Base-by-base conservation (phyloP, 2,113 vertebrate genomes). In the Barbus barbus region DNA sequence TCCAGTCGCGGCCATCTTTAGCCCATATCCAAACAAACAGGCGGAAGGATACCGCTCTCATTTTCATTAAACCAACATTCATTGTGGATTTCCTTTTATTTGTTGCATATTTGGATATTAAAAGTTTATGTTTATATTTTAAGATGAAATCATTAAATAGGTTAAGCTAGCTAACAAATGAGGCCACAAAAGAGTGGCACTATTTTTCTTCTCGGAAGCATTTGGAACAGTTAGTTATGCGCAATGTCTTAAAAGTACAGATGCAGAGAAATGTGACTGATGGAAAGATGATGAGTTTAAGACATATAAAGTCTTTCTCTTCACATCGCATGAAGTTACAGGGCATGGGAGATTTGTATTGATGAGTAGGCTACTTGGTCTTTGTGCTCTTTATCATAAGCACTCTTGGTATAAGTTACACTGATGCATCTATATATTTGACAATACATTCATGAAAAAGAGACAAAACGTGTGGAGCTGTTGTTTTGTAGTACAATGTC, bases 121-220 rank as follows among this genome's bases (percentile, higher is more conserved):
- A 6, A 26, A 13, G 20, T 31, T 44, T 16, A 26, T 46, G 2
- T 11, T 36, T 76, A 18, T 14, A 9, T 58, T 41, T 3, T 3
- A 65, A 38, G 22, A 24, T 38, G 4, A 9, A 5, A 28, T 4
- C 4, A 28, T 7, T 16, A 4, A 22, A 22, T 9, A 63, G 13
- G 5, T 44, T 2, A 28, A 3, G 22, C 9, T 18, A 31, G 0
- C 1, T 16, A n/a, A 41, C 18, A 18, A 8, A 36, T 13, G 1
- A 18, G 12, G 9, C 0, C 3, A 0, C 9, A 28, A 24, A 51
- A n/a, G 5, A 0, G n/a, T 12, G 36, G 86, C 33, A 63, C 80
- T 85, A 85, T 46, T 78, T 87, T 8, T 36, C 73, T 28, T 28
- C 53, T 44, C 86, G 86, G 80, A 85, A 24, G 80, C 44, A 53